Conservation (phyloP, 2,113 vertebrate genomes). For the Sisor rabdophorus region DNA sequence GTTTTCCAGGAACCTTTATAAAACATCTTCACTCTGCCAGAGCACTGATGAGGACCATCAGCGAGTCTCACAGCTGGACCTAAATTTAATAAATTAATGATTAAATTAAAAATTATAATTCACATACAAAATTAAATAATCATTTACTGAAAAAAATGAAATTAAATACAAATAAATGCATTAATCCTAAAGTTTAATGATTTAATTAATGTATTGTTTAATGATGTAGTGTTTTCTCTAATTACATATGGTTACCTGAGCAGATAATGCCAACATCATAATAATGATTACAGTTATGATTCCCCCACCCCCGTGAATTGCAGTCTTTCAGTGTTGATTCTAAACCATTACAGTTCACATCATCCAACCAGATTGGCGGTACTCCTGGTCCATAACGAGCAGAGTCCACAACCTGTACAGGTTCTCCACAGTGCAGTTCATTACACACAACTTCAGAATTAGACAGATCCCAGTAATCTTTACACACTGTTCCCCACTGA, state of each 20-base stretch:
- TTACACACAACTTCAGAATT: conserved; percentile 50
- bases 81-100: too few relatives aligned
- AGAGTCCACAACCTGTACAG: conserved; percentile 5
- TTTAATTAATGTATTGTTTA: too few relatives aligned
- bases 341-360: conserved; percentile 6
- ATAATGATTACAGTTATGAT: neutral
- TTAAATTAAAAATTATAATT: neutral
- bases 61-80: neutral
- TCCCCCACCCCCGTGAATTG: neutral
- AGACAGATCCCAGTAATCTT: conserved; percentile 42
- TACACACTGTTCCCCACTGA: conserved; percentile 43
- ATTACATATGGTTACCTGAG: neutral
- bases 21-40: conserved; percentile 38
- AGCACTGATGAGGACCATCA: conserved; percentile 23
- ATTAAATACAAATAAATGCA: too few relatives aligned
- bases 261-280: conserved; percentile 3
- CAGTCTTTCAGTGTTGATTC: conserved; percentile 21
- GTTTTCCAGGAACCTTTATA: conserved; percentile 17
- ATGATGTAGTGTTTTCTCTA: too few relatives aligned
- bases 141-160: too few relatives aligned
- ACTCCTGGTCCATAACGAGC: conserved; percentile 14
- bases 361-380: conserved; percentile 17
- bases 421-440: conserved; percentile 50
- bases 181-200: too few relatives aligned
- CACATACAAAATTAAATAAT: neutral